Conservation (phyloP, 1,140 invertebrate species). For the Leptonema lineaticorne region DNA sequence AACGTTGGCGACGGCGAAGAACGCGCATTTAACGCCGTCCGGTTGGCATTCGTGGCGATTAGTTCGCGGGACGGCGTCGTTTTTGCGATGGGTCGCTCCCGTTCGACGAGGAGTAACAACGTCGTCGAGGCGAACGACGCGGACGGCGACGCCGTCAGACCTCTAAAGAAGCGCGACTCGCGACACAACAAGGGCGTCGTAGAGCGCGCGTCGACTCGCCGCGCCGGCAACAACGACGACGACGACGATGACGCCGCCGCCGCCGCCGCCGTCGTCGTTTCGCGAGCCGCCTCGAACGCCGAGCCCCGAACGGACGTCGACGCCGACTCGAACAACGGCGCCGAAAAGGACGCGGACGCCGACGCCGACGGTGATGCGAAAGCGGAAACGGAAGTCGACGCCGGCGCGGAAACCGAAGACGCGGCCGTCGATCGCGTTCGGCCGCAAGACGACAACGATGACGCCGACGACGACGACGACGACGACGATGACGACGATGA, state of each 20-base stretch:
- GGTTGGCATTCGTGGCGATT: not conserved
- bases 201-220: not conserved
- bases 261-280: not conserved
- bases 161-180: conserved; percentile 15
- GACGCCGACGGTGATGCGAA: not conserved
- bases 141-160: not conserved
- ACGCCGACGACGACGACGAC: not conserved
- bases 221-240: not conserved
- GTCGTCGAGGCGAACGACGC: not conserved
- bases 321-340: not conserved
- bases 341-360: not conserved
- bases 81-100: not conserved
- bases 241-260: not conserved
- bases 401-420: not conserved
- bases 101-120: not conserved
- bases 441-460: not conserved
- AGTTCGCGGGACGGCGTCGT: not conserved
- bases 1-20: not conserved
- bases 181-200: conserved; percentile 2
- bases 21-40: not conserved
- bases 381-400: not conserved
- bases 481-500: not conserved
- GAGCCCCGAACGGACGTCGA: not conserved
- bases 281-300: not conserved
- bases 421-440: not conserved